Percentiles rank a stretch among this genome's conserved stretches.
These are phyloP conservation scores for Cylindroiulus punctatus DNA, from an alignment of 2,888 invertebrate genomes.

Conservation along the genomic window DNA sequence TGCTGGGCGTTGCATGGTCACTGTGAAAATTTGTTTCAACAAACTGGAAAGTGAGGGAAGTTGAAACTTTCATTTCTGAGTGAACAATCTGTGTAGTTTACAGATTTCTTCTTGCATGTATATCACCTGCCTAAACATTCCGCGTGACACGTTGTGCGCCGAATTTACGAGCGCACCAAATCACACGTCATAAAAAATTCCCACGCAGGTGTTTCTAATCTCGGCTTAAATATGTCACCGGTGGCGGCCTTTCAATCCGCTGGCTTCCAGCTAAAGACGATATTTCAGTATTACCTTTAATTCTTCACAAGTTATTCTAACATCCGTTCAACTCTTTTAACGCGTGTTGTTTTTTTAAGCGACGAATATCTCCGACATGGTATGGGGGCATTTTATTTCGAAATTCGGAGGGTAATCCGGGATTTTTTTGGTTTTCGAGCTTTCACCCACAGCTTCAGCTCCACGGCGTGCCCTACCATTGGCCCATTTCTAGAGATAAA, in stretches of 20 bases:
- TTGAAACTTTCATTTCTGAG: no score
- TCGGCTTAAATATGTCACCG: not conserved
- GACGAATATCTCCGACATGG: not conserved
- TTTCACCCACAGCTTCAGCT: not conserved
- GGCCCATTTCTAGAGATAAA: slow-evolving; percentile 12
- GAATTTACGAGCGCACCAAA: not conserved
- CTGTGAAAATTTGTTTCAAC: no score
- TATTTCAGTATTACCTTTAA: not conserved
- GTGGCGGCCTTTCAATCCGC: not conserved
- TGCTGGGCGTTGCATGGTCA: no score
- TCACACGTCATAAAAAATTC: not conserved
- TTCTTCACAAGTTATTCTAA: not conserved
- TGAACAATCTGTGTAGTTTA: no score
- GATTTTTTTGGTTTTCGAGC: not conserved
- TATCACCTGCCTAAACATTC: not conserved
- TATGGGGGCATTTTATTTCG: not conserved
- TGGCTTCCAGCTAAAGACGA: not conserved
- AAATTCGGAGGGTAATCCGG: not conserved
- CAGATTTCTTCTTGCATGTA: no score
- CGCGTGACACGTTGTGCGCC: not conserved
- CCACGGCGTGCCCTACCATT: not conserved
- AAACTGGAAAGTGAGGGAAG: no score
- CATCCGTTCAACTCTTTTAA: not conserved
- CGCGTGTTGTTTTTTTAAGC: not conserved
- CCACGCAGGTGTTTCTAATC: slow-evolving; percentile 6